phyloP scores from a whole-genome alignment of 2,797 vertebrate species.

The Amphiprion clarkii region DNA sequence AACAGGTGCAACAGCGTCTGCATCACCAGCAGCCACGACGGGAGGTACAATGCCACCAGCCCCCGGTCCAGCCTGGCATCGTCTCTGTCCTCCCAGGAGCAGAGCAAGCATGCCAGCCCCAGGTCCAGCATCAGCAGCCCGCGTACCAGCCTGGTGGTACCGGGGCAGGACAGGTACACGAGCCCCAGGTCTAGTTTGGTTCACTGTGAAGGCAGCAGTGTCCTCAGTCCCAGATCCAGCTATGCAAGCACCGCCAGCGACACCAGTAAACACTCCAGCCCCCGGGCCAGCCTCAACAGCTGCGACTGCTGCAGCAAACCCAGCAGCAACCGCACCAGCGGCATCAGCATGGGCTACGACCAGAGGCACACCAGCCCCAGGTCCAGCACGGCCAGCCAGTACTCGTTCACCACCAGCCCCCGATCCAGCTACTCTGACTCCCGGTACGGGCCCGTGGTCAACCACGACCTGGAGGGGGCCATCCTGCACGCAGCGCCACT shows the following conservation, averaged over 20 bases:
- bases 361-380: conserved; percentile 94
- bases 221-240: conserved; percentile 88
- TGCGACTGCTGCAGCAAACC: conserved; percentile 92
- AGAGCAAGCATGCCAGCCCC: conserved; percentile 89
- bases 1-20: conserved; percentile 85
- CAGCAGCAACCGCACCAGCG: conserved; percentile 97
- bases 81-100: conserved; percentile 85
- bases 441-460: conserved; percentile 84
- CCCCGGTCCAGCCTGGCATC: conserved; percentile 88
- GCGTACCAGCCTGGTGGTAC: conserved; percentile 84
- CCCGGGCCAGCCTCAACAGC: conserved; percentile 91
- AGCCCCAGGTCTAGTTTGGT: conserved; percentile 86
- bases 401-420: conserved; percentile 89
- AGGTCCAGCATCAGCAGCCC: conserved; percentile 90
- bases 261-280: conserved; percentile 92
- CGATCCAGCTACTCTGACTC: conserved; percentile 89
- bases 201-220: conserved; percentile 83
- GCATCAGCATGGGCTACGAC: conserved; percentile 98
- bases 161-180: conserved; percentile 85
- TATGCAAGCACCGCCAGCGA: conserved; percentile 91
- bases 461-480: conserved; percentile 84
- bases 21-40: conserved; percentile 81
- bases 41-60: conserved; percentile 82
- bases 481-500: conserved; percentile 78
- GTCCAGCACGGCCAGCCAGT: conserved; percentile 91